Evolutionary conservation across 2,888 invertebrate genomes (phyloP), one percentile per base, ranked within the genome.

Genomic region (Terebella lapidaria): DNA sequence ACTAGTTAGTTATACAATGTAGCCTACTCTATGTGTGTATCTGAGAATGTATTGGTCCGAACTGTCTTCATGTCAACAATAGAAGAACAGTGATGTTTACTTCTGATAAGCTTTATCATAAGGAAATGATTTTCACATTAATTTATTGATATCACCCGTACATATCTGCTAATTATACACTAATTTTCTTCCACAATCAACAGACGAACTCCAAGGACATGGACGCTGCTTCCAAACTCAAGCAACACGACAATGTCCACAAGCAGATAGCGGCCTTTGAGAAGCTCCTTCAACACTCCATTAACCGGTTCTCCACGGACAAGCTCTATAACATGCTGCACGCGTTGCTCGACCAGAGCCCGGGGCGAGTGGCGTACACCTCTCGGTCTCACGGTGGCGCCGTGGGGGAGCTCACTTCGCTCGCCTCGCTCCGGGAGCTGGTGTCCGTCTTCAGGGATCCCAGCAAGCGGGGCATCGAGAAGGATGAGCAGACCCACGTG

Each of bases 271-370:
- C 68, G 3, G 72, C 72, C 20, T 73, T 72, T 55, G 72, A 74
- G 60, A 68, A 70, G 52, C 66, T 74, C 20, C 67, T 72, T 2
- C 70, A 69, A 35, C 72, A 73, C 61, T 68, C 73, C 4, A 72
- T 73, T 56, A 70, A 71, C n/a, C 59, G 69, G 47, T 74, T 72
- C 65, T 74, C 73, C 4, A 71, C 65, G 47, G 73, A 73, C 27
- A 69, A 62, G 20, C 66, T 72, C 2, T 69, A 70, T 46, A 56
- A 65, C 26, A 63, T 71, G 64, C 58, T 74, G 46, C 35, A 26
- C 18, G 46, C 26, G 2, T n/a, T 61, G 47, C 3, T 45, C 5
- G n/a, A 26, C 22, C 30, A 10, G 15, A 1, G 28, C 56, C 56
- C 18, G 5, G 15, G 24, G 5, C 22, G n/a, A 4, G 30, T 35